Evolutionary conservation across 2,888 invertebrate species (phyloP).

Genomic region (Nephrocerus scutellatus): DNA sequence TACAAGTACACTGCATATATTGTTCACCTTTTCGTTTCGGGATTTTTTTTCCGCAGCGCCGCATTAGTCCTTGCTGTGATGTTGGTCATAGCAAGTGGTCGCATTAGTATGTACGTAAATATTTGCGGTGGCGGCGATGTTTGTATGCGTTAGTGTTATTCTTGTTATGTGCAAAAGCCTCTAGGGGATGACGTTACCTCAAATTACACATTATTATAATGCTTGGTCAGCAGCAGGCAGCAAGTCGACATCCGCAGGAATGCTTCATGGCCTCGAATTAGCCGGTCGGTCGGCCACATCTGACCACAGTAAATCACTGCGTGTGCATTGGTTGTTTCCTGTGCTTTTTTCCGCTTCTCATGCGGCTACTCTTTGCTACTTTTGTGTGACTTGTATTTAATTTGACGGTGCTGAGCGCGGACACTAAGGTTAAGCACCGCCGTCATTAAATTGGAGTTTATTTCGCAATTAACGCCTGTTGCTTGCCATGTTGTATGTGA

Average conservation of each 20-base stretch:
- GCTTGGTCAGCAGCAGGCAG: slow-evolving; percentile 8
- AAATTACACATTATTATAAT: slow-evolving; percentile 47
- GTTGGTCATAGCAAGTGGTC: no score
- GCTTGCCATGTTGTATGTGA: slow-evolving; percentile 24
- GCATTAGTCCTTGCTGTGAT: no score
- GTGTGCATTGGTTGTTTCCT: slow-evolving; percentile 16
- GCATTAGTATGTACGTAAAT: no score
- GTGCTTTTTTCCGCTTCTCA: slow-evolving; percentile 35
- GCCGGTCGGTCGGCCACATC: slow-evolving; percentile 20
- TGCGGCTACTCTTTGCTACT: slow-evolving; percentile 16
- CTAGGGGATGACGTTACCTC: slow-evolving; percentile 34
- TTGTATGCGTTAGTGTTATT: no score
- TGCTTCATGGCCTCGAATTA: slow-evolving; percentile 2
- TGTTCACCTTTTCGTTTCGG: no score
- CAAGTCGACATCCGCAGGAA: slow-evolving; percentile 2
- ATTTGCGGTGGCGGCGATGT: no score
- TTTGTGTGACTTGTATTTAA: slow-evolving; percentile 34
- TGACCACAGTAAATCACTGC: slow-evolving; percentile 44
- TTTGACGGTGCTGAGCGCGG: slow-evolving; percentile 8
- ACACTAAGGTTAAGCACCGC: slow-evolving; percentile 21
- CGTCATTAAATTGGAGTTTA: slow-evolving; percentile 41
- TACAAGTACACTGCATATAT: no score
- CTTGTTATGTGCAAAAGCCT: no score
- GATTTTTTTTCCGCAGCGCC: no score
- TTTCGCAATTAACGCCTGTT: slow-evolving; percentile 48